Percentiles rank a stretch among this genome's conserved stretches.
phyloP scores from a whole-genome alignment of 2,888 invertebrate genomes.

The Trissonchulus sp. region DNA sequence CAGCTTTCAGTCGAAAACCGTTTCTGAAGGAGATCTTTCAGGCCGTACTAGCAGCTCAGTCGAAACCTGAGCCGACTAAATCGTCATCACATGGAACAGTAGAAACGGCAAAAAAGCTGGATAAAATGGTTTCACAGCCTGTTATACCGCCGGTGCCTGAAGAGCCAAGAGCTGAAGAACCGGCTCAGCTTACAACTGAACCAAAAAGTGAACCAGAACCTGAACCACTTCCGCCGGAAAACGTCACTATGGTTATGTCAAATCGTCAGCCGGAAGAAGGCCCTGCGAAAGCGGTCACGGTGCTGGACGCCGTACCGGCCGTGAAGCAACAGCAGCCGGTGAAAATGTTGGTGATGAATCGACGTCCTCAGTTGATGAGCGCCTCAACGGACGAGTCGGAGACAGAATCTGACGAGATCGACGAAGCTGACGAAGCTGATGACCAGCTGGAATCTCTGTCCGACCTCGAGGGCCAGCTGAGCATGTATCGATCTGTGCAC shows the following conservation, averaged over 20 bases:
- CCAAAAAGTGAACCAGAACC: background rate
- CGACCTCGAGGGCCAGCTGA: background rate
- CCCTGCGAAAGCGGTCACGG: background rate
- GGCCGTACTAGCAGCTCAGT: constrained; percentile 24
- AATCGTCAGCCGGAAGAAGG: background rate
- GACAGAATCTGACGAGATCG: background rate
- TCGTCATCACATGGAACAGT: background rate
- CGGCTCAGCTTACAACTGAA: background rate
- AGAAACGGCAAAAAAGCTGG: background rate
- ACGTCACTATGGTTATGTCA: too few relatives aligned
- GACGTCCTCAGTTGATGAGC: background rate
- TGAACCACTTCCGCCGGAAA: background rate
- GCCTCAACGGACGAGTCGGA: background rate
- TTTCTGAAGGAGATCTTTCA: constrained; percentile 32
- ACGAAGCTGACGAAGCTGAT: background rate
- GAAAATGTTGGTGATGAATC: background rate
- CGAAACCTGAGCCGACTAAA: background rate
- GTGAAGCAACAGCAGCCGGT: background rate
- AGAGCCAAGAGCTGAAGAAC: background rate
- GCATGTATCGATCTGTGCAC: constrained; percentile 7
- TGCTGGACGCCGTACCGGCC: too few relatives aligned
- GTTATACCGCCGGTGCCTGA: background rate
- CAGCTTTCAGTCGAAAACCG: constrained; percentile 14
- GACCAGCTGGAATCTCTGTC: background rate
- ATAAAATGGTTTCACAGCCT: background rate